Base-by-base conservation (phyloP, 1,140 invertebrate genomes). In the Chironomus striatipennis region DNA sequence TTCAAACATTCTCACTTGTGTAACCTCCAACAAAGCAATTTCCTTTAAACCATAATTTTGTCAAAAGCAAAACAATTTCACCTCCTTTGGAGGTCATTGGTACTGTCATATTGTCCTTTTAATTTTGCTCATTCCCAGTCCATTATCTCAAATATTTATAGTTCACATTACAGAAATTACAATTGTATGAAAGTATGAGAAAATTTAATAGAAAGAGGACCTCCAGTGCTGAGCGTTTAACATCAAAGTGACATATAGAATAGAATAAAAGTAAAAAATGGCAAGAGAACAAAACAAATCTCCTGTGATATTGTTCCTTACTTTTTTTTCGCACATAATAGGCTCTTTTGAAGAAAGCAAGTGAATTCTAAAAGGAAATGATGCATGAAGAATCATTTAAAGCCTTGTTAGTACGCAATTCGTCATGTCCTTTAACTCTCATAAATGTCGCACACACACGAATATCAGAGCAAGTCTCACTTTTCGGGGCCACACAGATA, bases 331-430 rank as follows among this genome's bases (percentile, higher is more conserved):
- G n/a, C 47, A 57, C n/a, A 57, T 12, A 57, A 15, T n/a, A 57
- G 47, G 15, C 47, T n/a, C 47, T 57, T n/a, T n/a, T n/a, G n/a
- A 18, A 70, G 20, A 20, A 10, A 18, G 2, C 65, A 70, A 70
- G 65, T 18, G 17, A 70, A 70, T 70, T 70, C n/a, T 70, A 17
- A 70, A 70, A 70, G 9, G 8, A 70, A 70, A 70, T 70, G 65
- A 70, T 70, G 65, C 65, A 17, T 70, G 65, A 17, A 70, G 20
- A 70, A 70, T 70, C 17, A 70, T 20, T 70, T 70, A 18, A 18
- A 70, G 65, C 65, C 65, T 70, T 70, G 65, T 70, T 70, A 70
- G 65, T 18, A 70, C 65, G n/a, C 65, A 70, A 70, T 70, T 70
- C 65, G 65, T 70, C 65, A 70, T 70, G 65, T 70, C 65, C 65